Evolutionary conservation across 2,797 vertebrate genomes (phyloP), one percentile per base, ranked within the genome.

Genomic region (Characodon lateralis): DNA sequence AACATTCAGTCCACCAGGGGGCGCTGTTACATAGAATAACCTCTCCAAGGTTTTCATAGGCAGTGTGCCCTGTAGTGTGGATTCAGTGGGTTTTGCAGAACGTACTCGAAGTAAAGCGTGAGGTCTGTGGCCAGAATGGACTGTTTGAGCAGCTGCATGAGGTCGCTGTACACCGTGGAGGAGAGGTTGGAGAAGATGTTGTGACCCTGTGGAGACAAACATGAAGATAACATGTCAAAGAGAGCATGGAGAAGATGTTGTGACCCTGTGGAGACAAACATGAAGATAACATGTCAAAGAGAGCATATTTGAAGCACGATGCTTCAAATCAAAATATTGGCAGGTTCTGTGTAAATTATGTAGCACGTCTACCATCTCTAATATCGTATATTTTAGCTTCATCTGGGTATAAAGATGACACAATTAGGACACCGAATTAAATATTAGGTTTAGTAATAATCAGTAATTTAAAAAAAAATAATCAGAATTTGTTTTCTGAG

Each of bases 151-250:
- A 99, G 97, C 95, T 99, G 98, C 98, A 99, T 99, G 91, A 99
- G 97, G 95, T 98, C 96, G 77, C 98, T 96, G 89, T 99, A 99
- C 89, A 99, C 97, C 90, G 96, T 96, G 89, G 98, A 99, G 79
- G 98, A 99, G 90, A 99, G 95, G 94, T 98, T 99, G 93, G 97
- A 97, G 95, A 99, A 99, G 94, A 99, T 99, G 92, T 99, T 99
- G 95, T 99, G 98, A 88, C 98, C 98, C 98, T 99, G 89, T 83
- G 94, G 95, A 89, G 90, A 96, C 89, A 96, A 41, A 88, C 5
- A 93, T 78, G 92, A 84, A 92, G 73, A 89, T 0, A 90, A 39
- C 61, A 65, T 22, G 61, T 12, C 77, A 18, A 80, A 75, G n/a
- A 71, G 48, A 66, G 74, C 31, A 53, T 0, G n/a, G n/a, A n/a